Percentiles rank a stretch among this genome's conserved stretches.
Conservation (phyloP, 2,888 invertebrate genomes). For the Choristoneura rosaceana region DNA sequence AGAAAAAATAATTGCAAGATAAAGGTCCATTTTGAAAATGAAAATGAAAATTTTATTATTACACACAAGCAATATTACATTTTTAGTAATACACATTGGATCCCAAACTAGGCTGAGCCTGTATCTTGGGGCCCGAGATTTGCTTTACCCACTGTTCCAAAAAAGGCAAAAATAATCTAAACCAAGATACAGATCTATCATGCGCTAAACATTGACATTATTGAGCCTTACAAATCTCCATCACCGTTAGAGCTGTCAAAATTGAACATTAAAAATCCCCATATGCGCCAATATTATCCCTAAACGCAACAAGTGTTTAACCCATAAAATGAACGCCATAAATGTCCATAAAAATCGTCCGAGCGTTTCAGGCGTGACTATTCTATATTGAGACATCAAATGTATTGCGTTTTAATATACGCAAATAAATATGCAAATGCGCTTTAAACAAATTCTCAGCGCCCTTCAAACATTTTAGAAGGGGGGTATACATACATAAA, state of each 20-base stretch:
- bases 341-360: slow-evolving; percentile 47
- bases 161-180: not conserved
- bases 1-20: no score
- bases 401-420: slow-evolving; percentile 75
- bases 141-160: no score
- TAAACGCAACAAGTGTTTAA: slow-evolving; percentile 48
- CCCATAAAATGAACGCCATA: slow-evolving; percentile 47
- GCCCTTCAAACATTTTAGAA: slow-evolving; percentile 29
- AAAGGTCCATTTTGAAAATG: no score
- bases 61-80: no score
- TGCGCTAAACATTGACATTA: not conserved
- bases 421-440: slow-evolving; percentile 74
- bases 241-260: slow-evolving; percentile 3
- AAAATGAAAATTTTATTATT: no score
- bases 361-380: slow-evolving; percentile 51
- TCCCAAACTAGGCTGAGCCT: no score
- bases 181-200: not conserved
- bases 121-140: no score
- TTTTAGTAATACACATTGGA: no score
- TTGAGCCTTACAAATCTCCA: not conserved
- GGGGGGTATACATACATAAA: slow-evolving; percentile 28
- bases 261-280: slow-evolving; percentile 3
- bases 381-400: slow-evolving; percentile 64
- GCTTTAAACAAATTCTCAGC: slow-evolving; percentile 59
- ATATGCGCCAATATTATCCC: slow-evolving; percentile 24